phyloP scores from a whole-genome alignment of 2,888 invertebrate genomes.

The Pachycephus smyrnensis region DNA sequence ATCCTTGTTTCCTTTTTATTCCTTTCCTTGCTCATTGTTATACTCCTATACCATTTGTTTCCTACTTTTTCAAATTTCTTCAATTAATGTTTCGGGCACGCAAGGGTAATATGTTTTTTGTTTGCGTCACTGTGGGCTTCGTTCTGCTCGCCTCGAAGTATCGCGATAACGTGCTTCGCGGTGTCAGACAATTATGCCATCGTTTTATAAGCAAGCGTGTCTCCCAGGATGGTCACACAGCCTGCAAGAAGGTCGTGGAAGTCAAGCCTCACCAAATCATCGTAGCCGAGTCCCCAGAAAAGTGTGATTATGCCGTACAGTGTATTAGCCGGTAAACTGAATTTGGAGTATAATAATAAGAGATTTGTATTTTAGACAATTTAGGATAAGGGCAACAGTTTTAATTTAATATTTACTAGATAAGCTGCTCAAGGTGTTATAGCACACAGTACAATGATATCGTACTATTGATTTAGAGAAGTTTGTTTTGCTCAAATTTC shows the following conservation, averaged over 20 bases:
- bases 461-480: not conserved
- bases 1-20: not conserved
- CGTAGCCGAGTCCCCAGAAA: conserved; percentile 60
- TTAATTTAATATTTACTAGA: not conserved
- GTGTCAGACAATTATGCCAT: conserved; percentile 56
- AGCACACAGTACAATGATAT: not conserved
- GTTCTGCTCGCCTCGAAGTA: conserved; percentile 62
- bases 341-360: conserved; percentile 6
- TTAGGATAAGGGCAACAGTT: conserved; percentile 18
- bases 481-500: not conserved
- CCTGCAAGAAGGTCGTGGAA: conserved; percentile 15
- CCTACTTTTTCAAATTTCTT: conserved; percentile 10
- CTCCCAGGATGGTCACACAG: conserved; percentile 25
- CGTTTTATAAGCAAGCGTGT: conserved; percentile 35
- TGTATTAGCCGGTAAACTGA: conserved; percentile 58
- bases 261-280: conserved; percentile 52
- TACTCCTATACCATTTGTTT: not conserved
- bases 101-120: conserved; percentile 55
- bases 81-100: conserved; percentile 47
- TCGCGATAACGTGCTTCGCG: conserved; percentile 56
- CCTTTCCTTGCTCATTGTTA: not conserved
- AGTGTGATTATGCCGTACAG: conserved; percentile 63
- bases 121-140: conserved; percentile 61
- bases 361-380: conserved; percentile 23
- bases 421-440: not conserved